Percentiles rank a stretch among this genome's conserved stretches.
phyloP scores from a whole-genome alignment of 2,888 invertebrate genomes.

The Mayetiola destructor region DNA sequence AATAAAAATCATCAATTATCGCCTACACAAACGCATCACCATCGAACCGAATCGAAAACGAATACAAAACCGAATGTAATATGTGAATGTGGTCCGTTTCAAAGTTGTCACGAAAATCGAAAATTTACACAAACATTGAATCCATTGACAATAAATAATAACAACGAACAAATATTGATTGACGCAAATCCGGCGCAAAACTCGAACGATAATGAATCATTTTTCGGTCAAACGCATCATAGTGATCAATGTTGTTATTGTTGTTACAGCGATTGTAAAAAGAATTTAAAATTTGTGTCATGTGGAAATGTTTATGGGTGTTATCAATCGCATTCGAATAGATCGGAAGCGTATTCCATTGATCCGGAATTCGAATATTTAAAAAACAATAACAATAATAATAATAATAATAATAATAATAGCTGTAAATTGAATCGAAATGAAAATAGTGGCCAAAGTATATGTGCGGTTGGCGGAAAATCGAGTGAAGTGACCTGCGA shows the following conservation, averaged over 20 bases:
- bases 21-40: conserved; percentile 9
- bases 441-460: not conserved
- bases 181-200: not conserved
- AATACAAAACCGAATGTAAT: not conserved
- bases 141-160: conserved; percentile 5
- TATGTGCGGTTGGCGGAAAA: not conserved
- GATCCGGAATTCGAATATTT: not conserved
- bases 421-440: not conserved
- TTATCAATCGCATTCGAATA: not conserved
- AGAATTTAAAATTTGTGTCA: not conserved
- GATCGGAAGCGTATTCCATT: not conserved
- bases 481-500: not conserved
- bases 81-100: too few species aligned
- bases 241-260: conserved; percentile 5
- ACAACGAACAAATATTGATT: not conserved
- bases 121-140: not conserved
- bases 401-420: conserved; percentile 1
- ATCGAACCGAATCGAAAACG: not conserved
- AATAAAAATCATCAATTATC: conserved; percentile 2
- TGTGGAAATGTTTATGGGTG: not conserved
- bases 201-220: not conserved
- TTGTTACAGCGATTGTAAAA: conserved; percentile 11
- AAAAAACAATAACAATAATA: not conserved
- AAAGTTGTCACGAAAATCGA: conserved; percentile 8
- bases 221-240: not conserved